Evolutionary conservation across 2,113 vertebrate species (phyloP).

Genomic region (Struthidea cinerea): DNA sequence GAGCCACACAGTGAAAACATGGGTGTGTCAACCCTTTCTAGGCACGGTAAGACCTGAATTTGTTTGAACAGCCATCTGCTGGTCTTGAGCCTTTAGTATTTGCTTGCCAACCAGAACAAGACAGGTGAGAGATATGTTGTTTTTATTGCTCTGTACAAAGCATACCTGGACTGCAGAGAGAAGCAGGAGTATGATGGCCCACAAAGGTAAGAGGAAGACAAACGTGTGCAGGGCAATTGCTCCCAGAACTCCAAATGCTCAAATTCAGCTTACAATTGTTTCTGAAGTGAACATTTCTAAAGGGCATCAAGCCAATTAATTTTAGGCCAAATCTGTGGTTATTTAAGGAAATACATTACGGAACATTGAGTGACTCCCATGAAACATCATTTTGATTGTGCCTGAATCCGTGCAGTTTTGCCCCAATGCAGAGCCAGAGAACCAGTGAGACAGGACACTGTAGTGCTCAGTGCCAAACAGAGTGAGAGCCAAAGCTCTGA

Average conservation of each 20-base stretch:
- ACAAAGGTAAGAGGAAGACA: background rate
- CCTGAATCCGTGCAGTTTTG: background rate
- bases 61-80: slow-evolving; percentile 11
- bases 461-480: background rate
- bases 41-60: background rate
- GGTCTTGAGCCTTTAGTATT: background rate
- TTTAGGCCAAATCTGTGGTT: background rate
- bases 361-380: background rate
- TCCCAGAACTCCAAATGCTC: background rate
- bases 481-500: background rate
- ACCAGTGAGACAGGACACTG: background rate
- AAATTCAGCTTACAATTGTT: background rate
- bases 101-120: background rate
- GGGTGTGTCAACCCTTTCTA: background rate
- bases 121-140: background rate
- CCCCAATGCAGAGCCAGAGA: background rate
- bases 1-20: background rate
- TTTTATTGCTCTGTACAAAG: background rate
- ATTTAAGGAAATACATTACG: background rate
- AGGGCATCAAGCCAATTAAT: background rate
- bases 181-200: background rate
- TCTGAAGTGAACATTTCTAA: background rate
- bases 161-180: background rate
- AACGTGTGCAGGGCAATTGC: background rate
- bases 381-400: background rate